A percentile compares a stretch with the other conserved stretches of the same genome.
phyloP scores from a whole-genome alignment of 2,113 vertebrate genomes.

The Psilopsiagon aurifrons region DNA sequence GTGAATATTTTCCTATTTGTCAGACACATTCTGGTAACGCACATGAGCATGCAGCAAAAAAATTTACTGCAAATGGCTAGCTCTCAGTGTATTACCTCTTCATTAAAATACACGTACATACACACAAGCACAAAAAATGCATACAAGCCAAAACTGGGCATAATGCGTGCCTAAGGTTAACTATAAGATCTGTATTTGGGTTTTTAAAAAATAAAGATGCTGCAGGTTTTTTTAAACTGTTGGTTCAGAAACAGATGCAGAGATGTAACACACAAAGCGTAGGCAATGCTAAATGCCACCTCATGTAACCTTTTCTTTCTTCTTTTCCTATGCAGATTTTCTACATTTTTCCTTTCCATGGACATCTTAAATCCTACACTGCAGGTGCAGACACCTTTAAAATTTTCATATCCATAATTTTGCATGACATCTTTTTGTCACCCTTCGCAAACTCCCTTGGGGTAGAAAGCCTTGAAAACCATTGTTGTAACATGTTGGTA shows the following conservation, averaged over 20 bases:
- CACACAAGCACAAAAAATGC: background rate
- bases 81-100: background rate
- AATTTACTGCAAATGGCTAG: background rate
- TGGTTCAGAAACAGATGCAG: background rate
- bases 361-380: background rate
- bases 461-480: background rate
- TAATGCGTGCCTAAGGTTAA: background rate
- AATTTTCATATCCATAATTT: background rate
- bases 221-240: constrained; percentile 25
- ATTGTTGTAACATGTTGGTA: background rate
- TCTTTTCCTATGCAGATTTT: background rate
- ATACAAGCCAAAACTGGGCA: background rate
- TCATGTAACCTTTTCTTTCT: background rate
- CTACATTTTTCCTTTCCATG: background rate
- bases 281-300: background rate
- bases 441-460: background rate
- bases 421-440: background rate
- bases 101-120: background rate
- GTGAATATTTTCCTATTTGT: background rate
- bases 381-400: background rate
- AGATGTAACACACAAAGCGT: background rate
- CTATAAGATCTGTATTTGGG: background rate
- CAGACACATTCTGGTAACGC: background rate
- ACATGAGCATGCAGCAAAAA: background rate
- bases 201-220: background rate